Evolutionary conservation across 2,888 invertebrate species (phyloP).

Genomic region (Drosophila dives): DNA sequence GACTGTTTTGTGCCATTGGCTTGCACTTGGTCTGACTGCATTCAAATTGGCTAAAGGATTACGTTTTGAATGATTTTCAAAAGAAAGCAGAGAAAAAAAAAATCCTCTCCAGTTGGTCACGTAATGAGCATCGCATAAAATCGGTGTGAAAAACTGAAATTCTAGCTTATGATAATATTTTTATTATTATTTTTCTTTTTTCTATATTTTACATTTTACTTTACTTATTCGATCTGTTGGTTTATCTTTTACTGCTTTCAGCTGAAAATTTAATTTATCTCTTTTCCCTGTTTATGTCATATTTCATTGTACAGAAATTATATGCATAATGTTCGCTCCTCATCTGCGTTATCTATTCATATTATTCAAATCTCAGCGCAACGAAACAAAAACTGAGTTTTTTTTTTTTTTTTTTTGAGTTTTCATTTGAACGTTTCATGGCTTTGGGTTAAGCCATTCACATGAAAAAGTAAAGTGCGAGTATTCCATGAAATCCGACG

Average conservation of each 20-base stretch:
- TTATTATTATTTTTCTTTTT: not conserved
- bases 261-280: not conserved
- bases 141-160: not conserved
- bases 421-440: conserved; percentile 22
- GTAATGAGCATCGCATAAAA: conserved; percentile 1
- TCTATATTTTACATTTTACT: not conserved
- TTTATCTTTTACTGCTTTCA: not conserved
- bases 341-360: not conserved
- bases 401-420: not conserved
- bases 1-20: conserved; percentile 22
- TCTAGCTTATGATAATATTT: not conserved
- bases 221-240: not conserved
- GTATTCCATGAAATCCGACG: not conserved
- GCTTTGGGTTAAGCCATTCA: conserved; percentile 3
- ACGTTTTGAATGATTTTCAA: conserved; percentile 68
- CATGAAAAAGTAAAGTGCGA: conserved; percentile 19
- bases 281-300: not conserved
- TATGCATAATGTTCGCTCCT: not conserved
- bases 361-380: not conserved
- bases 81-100: not conserved
- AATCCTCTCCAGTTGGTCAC: conserved; percentile 1
- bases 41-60: conserved; percentile 77
- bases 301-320: not conserved
- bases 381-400: not conserved
- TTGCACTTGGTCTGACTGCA: conserved; percentile 46